A percentile compares a stretch with the other conserved stretches of the same genome.
Conservation (phyloP, 2,888 invertebrate genomes). For the Tetragonisca angustula region DNA sequence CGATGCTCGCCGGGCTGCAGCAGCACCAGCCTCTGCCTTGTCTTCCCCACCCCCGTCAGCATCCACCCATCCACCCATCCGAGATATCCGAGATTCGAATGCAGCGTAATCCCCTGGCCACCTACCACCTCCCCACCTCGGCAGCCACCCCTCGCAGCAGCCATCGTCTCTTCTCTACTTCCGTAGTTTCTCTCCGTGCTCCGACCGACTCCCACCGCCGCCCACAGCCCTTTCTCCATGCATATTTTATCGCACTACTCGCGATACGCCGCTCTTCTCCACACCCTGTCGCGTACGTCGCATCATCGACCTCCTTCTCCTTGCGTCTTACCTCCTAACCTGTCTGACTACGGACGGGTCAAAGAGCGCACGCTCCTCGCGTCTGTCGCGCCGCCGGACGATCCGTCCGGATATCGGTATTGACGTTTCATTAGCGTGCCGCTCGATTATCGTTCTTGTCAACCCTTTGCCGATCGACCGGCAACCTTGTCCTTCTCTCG, state of each 20-base stretch:
- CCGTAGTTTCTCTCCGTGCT: constrained; percentile 42
- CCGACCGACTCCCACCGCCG: neutral
- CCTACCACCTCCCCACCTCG: neutral
- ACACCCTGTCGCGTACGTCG: constrained; percentile 52
- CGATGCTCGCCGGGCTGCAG: constrained; percentile 61
- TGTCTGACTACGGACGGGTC: constrained; percentile 51
- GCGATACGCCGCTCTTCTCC: constrained; percentile 49
- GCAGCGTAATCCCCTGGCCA: constrained; percentile 52
- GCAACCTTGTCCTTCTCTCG: too few species aligned
- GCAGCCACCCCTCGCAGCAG: neutral
- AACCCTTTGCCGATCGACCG: neutral
- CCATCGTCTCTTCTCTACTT: constrained; percentile 42
- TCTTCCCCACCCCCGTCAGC: constrained; percentile 54
- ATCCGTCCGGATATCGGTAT: constrained; percentile 43
- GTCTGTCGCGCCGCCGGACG: constrained; percentile 4
- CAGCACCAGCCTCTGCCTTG: constrained; percentile 55
- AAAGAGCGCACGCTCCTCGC: constrained; percentile 39
- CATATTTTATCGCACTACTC: constrained; percentile 66
- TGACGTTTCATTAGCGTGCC: constrained; percentile 38
- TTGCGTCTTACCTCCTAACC: constrained; percentile 54
- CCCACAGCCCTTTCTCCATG: constrained; percentile 59
- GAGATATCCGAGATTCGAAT: constrained; percentile 69
- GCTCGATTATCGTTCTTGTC: neutral
- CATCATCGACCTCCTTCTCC: constrained; percentile 61
- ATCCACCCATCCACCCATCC: constrained; percentile 36